Evolutionary conservation across 1,140 invertebrate genomes (phyloP), one percentile per base, ranked within the genome.

Genomic region (Danaus melanippus): DNA sequence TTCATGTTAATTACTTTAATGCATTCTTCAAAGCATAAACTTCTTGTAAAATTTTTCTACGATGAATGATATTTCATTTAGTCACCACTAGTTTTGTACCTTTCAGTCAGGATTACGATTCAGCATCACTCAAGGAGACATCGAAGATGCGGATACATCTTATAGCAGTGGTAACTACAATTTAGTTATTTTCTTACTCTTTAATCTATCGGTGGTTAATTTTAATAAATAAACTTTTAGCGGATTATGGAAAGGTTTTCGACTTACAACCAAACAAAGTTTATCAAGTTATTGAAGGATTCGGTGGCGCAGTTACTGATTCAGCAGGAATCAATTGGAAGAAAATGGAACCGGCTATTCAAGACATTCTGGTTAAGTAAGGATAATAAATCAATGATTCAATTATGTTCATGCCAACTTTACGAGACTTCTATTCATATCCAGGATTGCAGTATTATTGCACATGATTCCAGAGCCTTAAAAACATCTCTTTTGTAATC

Each of bases 261-360:
- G 42, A 58, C 9, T 10, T 62, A 12, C n/a, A 60, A 3, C 5
- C 48, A 17, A 17, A 32, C 8, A 21, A n/a, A 17, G 9, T n/a
- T 40, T 62, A 53, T 11, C 60, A 62, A 17, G 39, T n/a, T 1
- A 54, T 53, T 6, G 55, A 58, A 48, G 60, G 60, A 3, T 62
- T 62, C 21, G 60, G 60, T 12, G 60, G 60, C 9, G 48, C 60
- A 10, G 51, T 58, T 4, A 58, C 60, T 0, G 60, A 62, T 15
- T 40, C 60, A 0, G 51, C 55, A 2, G 47, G 41, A 2, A 51
- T 58, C 8, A 62, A 62, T 41, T 62, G 60, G 60, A 62, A 54
- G 21, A 54, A 47, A 10, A 50, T 62, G 9, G 39, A 54, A 1
- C 10, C 12, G 6, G 40, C 32, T 7, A 32, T 47, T n/a, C 60